phyloP scores from a whole-genome alignment of 2,888 invertebrate genomes.

The Conomelus anceps region DNA sequence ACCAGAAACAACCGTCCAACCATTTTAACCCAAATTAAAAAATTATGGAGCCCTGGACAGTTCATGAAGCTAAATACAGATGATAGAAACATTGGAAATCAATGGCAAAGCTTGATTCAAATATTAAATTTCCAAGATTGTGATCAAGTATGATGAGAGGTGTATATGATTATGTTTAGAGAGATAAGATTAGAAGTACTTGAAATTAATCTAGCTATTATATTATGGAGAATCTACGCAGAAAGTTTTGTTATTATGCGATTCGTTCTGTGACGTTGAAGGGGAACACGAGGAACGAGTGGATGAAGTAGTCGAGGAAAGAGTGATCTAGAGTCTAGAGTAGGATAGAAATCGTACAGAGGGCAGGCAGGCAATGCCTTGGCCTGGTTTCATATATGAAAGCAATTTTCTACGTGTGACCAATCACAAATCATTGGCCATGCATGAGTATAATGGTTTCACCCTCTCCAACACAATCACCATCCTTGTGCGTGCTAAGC shows the following conservation, averaged over 20 bases:
- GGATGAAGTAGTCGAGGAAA: not conserved
- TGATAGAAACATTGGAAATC: too few species aligned
- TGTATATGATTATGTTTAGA: too few species aligned
- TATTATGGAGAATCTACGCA: not conserved
- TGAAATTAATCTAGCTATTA: too few species aligned
- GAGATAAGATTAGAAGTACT: too few species aligned
- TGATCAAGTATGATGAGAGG: too few species aligned
- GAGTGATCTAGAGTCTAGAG: not conserved
- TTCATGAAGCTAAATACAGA: too few species aligned
- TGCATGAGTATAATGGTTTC: slow-evolving; percentile 17
- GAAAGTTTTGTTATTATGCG: not conserved
- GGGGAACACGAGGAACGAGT: slow-evolving; percentile 8
- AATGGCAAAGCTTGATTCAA: too few species aligned
- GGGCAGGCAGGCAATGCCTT: slow-evolving; percentile 5
- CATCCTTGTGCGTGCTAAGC: not conserved
- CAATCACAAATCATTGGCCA: slow-evolving; percentile 12
- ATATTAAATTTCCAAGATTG: too few species aligned
- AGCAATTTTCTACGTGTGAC: slow-evolving; percentile 19
- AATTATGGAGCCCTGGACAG: too few species aligned
- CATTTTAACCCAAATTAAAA: too few species aligned
- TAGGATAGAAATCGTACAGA: not conserved
- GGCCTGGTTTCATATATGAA: slow-evolving; percentile 22
- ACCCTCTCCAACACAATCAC: not conserved
- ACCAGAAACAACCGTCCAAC: too few species aligned
- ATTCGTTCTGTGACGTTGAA: not conserved